A percentile compares a stretch with the other conserved stretches of the same genome.
Evolutionary conservation across 2,797 vertebrate species (phyloP).

Genomic region (Ceryle rudis): DNA sequence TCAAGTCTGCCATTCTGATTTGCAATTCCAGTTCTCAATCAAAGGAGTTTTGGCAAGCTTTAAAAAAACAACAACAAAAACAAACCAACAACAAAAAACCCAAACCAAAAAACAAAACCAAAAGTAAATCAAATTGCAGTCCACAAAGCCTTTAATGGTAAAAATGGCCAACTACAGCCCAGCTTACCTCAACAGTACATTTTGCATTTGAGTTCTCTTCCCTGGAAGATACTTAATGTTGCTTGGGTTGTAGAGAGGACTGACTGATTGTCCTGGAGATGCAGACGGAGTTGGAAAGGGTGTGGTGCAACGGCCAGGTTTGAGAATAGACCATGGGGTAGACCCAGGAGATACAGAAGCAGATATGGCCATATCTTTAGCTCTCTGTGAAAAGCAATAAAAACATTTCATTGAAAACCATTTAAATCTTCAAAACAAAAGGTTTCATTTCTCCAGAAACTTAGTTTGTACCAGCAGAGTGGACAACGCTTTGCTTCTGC

Average conservation of each 20-base stretch:
- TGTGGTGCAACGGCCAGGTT: constrained; percentile 90
- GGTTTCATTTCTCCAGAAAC: too few relatives aligned
- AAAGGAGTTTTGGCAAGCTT: not conserved
- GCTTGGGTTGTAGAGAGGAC: constrained; percentile 89
- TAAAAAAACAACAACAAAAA: too few relatives aligned
- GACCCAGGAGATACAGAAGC: constrained; percentile 86
- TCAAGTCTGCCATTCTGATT: not conserved
- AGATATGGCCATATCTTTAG: constrained; percentile 86
- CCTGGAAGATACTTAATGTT: constrained; percentile 89
- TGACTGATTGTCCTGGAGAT: constrained; percentile 90
- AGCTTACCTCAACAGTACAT: constrained; percentile 87
- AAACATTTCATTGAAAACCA: not conserved
- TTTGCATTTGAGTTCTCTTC: constrained; percentile 79
- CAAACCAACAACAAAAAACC: not conserved
- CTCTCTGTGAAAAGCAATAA: constrained; percentile 81
- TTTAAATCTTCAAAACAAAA: not conserved
- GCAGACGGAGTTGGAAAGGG: constrained; percentile 89
- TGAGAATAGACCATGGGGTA: constrained; percentile 93
- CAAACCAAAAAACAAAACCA: too few relatives aligned
- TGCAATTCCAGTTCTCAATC: not conserved
- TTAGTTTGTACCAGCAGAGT: too few relatives aligned
- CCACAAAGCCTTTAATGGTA: not conserved
- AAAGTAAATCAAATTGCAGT: not conserved
- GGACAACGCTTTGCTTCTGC: too few relatives aligned
- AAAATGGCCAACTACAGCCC: not conserved